Percentiles rank a stretch among this genome's conserved stretches.
Evolutionary conservation across 2,797 vertebrate species (phyloP).

Genomic region (Hippopotamyrus pictus): DNA sequence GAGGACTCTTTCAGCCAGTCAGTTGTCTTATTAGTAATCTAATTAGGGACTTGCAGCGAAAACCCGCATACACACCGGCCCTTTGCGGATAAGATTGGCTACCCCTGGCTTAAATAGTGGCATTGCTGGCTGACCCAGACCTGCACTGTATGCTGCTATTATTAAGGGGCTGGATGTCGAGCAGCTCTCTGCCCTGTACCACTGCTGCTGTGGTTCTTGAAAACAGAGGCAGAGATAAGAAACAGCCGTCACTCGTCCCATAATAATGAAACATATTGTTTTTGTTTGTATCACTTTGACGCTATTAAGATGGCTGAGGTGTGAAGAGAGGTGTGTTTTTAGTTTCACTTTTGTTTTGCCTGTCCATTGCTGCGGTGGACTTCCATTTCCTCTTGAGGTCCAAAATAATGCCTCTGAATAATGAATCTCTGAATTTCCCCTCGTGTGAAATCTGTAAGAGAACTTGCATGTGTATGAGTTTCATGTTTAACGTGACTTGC

Average conservation of each 20-base stretch:
- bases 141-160: background rate
- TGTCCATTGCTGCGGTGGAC: background rate
- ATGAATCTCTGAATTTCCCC: background rate
- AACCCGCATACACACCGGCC: too few species aligned
- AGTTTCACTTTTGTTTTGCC: background rate
- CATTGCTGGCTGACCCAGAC: background rate
- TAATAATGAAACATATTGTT: background rate
- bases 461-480: background rate
- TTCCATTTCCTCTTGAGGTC: background rate
- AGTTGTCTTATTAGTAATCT: too few species aligned
- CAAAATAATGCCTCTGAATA: background rate
- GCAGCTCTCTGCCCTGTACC: background rate
- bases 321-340: background rate
- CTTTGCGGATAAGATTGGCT: too few species aligned
- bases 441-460: background rate
- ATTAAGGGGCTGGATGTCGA: background rate
- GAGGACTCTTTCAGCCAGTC: too few species aligned
- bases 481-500: background rate
- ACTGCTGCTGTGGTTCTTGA: background rate
- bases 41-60: too few species aligned
- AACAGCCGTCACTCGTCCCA: background rate
- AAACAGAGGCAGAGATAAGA: background rate
- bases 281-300: background rate
- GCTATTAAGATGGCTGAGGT: background rate
- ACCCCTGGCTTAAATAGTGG: background rate